These are phyloP conservation scores for Scolopax bukidnonensis DNA, from an alignment of 2,797 vertebrate species.

Conservation along the genomic window DNA sequence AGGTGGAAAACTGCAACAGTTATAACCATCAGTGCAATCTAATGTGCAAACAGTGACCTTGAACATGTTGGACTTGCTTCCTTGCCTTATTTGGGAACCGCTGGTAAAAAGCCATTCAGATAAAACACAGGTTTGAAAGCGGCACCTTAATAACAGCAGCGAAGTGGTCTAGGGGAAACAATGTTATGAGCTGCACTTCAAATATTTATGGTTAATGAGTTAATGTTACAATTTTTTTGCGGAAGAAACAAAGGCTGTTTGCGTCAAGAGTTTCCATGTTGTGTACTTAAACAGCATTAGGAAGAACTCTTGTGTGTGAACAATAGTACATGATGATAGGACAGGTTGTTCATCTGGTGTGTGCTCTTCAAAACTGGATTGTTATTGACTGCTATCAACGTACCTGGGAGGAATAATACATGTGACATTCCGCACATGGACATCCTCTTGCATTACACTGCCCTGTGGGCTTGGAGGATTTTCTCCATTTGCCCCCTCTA, in stretches of 20 bases:
- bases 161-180: not conserved
- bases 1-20: constrained; percentile 6
- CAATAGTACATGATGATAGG: not conserved
- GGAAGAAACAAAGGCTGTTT: constrained; percentile 26
- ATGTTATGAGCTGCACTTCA: not conserved
- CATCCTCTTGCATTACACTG: not conserved
- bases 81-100: constrained; percentile 1
- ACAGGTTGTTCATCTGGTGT: not conserved
- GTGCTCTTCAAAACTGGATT: not conserved
- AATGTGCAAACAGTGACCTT: constrained; percentile 44
- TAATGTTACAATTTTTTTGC: not conserved
- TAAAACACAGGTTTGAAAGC: not conserved
- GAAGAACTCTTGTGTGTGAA: constrained; percentile 1
- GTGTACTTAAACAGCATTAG: not conserved
- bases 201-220: constrained; percentile 37
- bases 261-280: constrained; percentile 28
- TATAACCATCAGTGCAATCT: constrained; percentile 15
- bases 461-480: not conserved
- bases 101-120: constrained; percentile 15
- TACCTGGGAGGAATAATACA: not conserved
- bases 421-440: not conserved
- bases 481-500: fast-evolving
- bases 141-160: not conserved
- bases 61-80: not conserved
- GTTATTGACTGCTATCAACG: fast-evolving